Percentiles rank a stretch among this genome's conserved stretches.
phyloP scores from a whole-genome alignment of 35 echinoderm and acorn worm species.

The Ophioderma brevispina region DNA sequence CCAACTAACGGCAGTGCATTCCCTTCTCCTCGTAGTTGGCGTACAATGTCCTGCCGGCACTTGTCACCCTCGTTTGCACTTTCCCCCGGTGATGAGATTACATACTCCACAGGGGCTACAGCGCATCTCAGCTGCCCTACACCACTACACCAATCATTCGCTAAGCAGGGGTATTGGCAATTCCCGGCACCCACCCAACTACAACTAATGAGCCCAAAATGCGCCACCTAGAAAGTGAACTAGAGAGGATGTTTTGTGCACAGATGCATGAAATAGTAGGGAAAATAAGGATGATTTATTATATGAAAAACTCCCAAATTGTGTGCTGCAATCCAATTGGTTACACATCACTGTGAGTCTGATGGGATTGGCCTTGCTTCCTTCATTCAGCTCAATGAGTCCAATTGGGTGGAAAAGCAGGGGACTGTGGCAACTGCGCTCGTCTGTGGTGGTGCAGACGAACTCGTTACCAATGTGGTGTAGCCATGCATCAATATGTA shows the following conservation, averaged over 20 bases:
- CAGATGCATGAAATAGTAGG: not conserved
- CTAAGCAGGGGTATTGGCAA: no score
- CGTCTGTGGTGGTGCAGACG: not conserved
- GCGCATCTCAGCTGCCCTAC: not conserved
- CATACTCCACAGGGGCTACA: not conserved
- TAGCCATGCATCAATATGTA: constrained; percentile 10
- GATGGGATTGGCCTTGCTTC: not conserved
- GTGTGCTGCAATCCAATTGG: not conserved
- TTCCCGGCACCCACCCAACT: no score
- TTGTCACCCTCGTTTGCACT: not conserved
- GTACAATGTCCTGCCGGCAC: not conserved
- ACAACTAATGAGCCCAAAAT: no score
- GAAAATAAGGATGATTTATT: constrained; percentile 7
- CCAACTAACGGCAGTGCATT: not conserved
- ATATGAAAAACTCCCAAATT: constrained; percentile 4
- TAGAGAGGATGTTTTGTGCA: not conserved
- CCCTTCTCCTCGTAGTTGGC: not conserved
- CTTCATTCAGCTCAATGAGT: not conserved
- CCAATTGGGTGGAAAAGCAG: not conserved
- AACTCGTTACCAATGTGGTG: not conserved
- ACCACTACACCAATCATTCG: not conserved
- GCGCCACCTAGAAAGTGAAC: not conserved
- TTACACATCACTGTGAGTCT: not conserved
- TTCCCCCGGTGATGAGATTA: not conserved
- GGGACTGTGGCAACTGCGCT: not conserved